Conservation (phyloP, 2,888 invertebrate species). For the Endotricha flammealis region DNA sequence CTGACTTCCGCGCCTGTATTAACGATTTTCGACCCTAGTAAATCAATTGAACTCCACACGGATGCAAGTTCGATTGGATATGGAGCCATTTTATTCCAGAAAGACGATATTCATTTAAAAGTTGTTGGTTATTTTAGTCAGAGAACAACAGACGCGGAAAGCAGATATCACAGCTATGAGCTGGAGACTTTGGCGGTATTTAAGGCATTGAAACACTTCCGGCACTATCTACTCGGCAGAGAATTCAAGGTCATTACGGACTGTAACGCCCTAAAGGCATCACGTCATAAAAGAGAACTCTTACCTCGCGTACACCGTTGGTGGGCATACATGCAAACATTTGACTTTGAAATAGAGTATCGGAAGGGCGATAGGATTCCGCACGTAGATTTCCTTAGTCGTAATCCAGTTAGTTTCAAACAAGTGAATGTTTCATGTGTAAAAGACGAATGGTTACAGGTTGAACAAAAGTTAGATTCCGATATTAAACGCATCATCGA, state of each 20-base stretch:
- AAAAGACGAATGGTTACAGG: constrained; percentile 13
- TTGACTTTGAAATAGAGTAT: constrained; percentile 15
- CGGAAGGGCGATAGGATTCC: constrained; percentile 15
- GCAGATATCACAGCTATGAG: constrained; percentile 20
- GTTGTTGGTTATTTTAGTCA: constrained; percentile 11
- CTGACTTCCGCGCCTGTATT: constrained; percentile 14
- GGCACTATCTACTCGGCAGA: constrained; percentile 25
- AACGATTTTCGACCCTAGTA: constrained; percentile 13
- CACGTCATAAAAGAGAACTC: constrained; percentile 23
- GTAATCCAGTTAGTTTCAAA: constrained; percentile 16
- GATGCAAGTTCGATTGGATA: constrained; percentile 19
- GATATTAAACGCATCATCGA: constrained; percentile 12
- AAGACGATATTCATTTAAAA: neutral
- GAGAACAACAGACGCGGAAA: constrained; percentile 14
- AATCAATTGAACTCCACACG: constrained; percentile 16
- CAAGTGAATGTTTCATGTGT: constrained; percentile 4
- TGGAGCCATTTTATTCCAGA: constrained; percentile 16
- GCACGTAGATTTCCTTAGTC: constrained; percentile 27
- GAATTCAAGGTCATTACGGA: constrained; percentile 21
- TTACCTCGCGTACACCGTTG: constrained; percentile 19
- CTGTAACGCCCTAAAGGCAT: constrained; percentile 30
- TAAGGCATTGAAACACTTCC: constrained; percentile 25
- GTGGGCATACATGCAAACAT: constrained; percentile 16
- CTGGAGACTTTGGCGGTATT: constrained; percentile 23
- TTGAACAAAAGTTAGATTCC: constrained; percentile 13